phyloP scores from a whole-genome alignment of 1,140 invertebrate species.

The Calycopis cecrops region DNA sequence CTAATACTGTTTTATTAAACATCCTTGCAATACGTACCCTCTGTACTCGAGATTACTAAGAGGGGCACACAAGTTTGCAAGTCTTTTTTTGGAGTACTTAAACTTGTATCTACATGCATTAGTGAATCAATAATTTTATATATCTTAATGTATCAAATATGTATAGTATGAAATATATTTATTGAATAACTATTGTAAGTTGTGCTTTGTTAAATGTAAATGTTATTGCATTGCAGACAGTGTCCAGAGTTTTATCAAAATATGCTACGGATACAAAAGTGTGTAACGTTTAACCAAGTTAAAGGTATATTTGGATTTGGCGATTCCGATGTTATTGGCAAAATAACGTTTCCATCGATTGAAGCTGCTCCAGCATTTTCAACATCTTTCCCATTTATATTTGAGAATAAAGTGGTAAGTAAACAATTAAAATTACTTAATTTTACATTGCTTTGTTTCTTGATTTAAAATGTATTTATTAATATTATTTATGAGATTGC shows the following conservation, averaged over 20 bases:
- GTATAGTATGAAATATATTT: too few species aligned
- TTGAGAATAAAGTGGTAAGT: slow-evolving; percentile 80
- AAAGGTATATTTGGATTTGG: slow-evolving; percentile 98
- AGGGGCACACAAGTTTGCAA: too few species aligned
- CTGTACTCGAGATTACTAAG: too few species aligned
- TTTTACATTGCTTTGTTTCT: slow-evolving; percentile 7
- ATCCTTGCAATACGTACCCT: too few species aligned
- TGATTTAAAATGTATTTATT: neutral
- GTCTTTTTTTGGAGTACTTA: too few species aligned
- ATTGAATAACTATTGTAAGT: too few species aligned
- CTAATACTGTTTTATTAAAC: too few species aligned
- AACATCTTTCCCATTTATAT: slow-evolving; percentile 96
- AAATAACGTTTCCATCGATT: slow-evolving; percentile 97
- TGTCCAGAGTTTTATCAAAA: slow-evolving; percentile 95
- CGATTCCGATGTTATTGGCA: slow-evolving; percentile 96
- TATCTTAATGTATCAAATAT: too few species aligned
- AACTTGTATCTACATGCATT: too few species aligned
- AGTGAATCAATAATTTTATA: too few species aligned
- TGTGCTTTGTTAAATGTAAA: neutral
- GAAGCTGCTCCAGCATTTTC: slow-evolving; percentile 97
- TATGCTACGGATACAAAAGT: slow-evolving; percentile 92
- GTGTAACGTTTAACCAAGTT: slow-evolving; percentile 96
- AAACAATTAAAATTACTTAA: slow-evolving; percentile 10
- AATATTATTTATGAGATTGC: too few species aligned
- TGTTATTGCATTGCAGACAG: slow-evolving; percentile 75